These are phyloP conservation scores for Malthinus seriepunctatus DNA, from an alignment of 2,888 invertebrate genomes.

Conservation along the genomic window DNA sequence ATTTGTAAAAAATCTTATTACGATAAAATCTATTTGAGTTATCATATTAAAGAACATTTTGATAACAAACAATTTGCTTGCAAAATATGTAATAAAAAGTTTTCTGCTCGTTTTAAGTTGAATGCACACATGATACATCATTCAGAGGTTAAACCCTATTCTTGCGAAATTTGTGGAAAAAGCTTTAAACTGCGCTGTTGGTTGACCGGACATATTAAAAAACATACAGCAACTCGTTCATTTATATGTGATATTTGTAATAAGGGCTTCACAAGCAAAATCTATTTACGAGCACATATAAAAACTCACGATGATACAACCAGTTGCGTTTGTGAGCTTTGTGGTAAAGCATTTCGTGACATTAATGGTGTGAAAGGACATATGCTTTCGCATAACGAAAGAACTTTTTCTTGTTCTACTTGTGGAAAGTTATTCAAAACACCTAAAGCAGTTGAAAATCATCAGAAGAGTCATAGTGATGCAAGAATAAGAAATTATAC, in stretches of 20 bases:
- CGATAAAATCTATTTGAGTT: constrained; percentile 17
- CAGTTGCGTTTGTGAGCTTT: background rate
- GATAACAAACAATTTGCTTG: constrained; percentile 21
- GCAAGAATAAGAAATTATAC: constrained; percentile 19
- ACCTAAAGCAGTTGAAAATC: constrained; percentile 12
- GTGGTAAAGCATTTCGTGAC: background rate
- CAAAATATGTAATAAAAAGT: constrained; percentile 18
- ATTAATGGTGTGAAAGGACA: background rate
- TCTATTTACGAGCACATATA: constrained; percentile 14
- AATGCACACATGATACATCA: constrained; percentile 18
- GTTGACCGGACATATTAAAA: constrained; percentile 21
- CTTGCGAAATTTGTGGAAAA: constrained; percentile 26
- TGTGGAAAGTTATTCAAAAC: constrained; percentile 23
- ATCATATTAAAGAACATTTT: constrained; percentile 21
- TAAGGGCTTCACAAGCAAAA: constrained; percentile 15
- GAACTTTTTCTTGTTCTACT: constrained; percentile 20
- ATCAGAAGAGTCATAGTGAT: constrained; percentile 20
- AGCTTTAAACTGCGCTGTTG: constrained; percentile 15
- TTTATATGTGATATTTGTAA: constrained; percentile 17
- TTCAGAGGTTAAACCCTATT: constrained; percentile 20
- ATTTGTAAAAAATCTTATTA: constrained; percentile 21
- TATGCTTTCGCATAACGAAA: constrained; percentile 9
- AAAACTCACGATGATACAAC: constrained; percentile 12
- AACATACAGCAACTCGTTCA: constrained; percentile 20
- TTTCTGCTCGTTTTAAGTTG: constrained; percentile 21